Conservation (phyloP, 2,113 vertebrate species). For the Illadopsis cleaveri region DNA sequence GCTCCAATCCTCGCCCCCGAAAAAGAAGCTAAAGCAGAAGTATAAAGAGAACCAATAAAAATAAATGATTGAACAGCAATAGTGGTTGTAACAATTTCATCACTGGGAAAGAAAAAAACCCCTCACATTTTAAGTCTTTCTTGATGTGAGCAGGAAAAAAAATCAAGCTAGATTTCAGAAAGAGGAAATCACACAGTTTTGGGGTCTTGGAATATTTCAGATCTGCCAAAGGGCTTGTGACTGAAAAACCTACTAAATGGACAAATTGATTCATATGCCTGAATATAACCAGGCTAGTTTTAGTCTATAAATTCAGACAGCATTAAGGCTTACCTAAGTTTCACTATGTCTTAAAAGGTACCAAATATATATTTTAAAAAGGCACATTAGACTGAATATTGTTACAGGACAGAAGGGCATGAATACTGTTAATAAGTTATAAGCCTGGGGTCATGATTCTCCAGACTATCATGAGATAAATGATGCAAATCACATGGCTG, state of each 20-base stretch:
- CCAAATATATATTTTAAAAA: background rate
- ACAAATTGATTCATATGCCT: background rate
- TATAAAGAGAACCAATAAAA: background rate
- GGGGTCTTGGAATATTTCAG: background rate
- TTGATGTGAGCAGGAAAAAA: background rate
- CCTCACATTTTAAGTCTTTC: background rate
- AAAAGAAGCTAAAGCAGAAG: background rate
- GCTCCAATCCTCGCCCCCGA: fast-evolving
- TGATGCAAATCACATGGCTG: background rate
- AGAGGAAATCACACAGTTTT: background rate
- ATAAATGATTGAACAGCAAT: background rate
- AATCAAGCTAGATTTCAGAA: background rate
- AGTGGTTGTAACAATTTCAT: background rate
- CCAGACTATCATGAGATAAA: background rate
- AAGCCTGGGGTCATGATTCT: background rate
- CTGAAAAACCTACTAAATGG: background rate
- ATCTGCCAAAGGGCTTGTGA: background rate
- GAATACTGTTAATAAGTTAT: background rate
- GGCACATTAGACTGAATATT: background rate
- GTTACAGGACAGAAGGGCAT: background rate
- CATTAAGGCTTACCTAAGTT: background rate
- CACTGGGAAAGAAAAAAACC: fast-evolving
- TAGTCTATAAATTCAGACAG: background rate
- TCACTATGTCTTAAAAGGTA: background rate
- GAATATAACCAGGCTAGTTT: background rate